Evolutionary conservation across 2,797 vertebrate species (phyloP), one percentile per base, ranked within the genome.

Genomic region (Scomberomorus guttatus): DNA sequence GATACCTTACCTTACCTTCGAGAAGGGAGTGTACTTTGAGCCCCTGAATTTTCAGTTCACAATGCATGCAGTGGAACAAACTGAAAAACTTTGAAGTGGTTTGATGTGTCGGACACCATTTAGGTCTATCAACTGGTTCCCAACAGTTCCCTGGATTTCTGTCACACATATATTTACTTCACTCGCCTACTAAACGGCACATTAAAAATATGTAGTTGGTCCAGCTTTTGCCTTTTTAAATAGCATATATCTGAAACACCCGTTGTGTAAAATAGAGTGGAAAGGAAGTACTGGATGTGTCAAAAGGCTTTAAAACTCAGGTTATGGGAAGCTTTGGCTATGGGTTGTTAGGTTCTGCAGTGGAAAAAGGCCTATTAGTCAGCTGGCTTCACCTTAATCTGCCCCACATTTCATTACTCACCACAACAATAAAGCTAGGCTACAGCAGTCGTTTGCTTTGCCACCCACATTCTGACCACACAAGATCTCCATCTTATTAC

Each of bases 351-450:
- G 62, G 12, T 46, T 63, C n/a, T 55, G 72, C 24, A 20, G 72
- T 62, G 52, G 14, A 37, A 39, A 75, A 54, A 27, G 8, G 27
- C 10, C 22, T 15, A 37, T 18, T 20, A 5, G 37, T 70, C 52
- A 75, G 37, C 50, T 46, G 59, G 22, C 32, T 25, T 55, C 61
- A 55, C 25, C 5, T 34, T 56, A 46, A 73, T 55, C 46, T 59
- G 60, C 22, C 44, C 50, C 34, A 64, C 69, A 71, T 83, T 79
- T 69, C 24, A 75, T 71, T 17, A 24, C 34, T 58, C 50, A 68
- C 46, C 57, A 17, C 62, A 57, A 64, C 66, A 20, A 61, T 79
- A 52, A 74, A 79, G 22, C 52, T 5, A 52, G 24, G 50, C 62
- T 34, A 8, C 48, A 48, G 54, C 34, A 50, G 17, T 75, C 52